phyloP scores from a whole-genome alignment of 37 sponge, comb jelly and placozoan species.

The Diacarnus erythraeanus region DNA sequence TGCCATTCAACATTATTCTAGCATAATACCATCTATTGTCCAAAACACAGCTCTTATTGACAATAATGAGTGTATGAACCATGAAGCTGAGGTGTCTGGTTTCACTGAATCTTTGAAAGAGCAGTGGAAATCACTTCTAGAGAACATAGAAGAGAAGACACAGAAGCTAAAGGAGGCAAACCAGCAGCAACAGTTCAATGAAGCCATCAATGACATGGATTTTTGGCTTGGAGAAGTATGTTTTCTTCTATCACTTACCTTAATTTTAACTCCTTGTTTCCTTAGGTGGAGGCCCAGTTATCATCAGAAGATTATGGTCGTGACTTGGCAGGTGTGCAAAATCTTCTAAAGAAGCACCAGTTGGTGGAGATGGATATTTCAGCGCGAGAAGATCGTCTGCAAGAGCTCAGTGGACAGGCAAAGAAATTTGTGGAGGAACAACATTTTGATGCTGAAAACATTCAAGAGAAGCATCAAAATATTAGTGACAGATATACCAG shows the following conservation, averaged over 20 bases:
- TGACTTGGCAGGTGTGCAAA: conserved; percentile 85
- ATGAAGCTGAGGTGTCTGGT: conserved; percentile 57
- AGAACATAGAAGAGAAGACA: conserved; percentile 64
- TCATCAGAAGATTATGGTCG: conserved; percentile 74
- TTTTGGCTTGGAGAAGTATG: conserved; percentile 83
- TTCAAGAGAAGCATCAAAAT: conserved; percentile 64
- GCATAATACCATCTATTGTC: too few species aligned
- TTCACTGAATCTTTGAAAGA: conserved; percentile 55
- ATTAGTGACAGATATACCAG: conserved; percentile 63
- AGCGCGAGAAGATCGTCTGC: conserved; percentile 79
- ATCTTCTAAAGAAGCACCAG: conserved; percentile 87
- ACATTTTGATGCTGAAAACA: conserved; percentile 90
- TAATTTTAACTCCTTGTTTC: background rate
- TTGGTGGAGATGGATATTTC: conserved; percentile 74
- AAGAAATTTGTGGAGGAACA: conserved; percentile 67
- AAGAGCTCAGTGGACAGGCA: conserved; percentile 79
- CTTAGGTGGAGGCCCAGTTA: conserved; percentile 76
- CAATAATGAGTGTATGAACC: conserved; percentile 76
- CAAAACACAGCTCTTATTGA: conserved; percentile 63
- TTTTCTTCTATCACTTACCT: background rate
- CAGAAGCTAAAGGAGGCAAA: conserved; percentile 89
- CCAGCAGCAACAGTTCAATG: conserved; percentile 87
- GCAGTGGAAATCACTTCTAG: conserved; percentile 74
- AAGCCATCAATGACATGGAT: conserved; percentile 77
- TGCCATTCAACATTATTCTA: too few species aligned